Conservation (phyloP, 1,140 invertebrate species). For the Drosophila ambigua region DNA sequence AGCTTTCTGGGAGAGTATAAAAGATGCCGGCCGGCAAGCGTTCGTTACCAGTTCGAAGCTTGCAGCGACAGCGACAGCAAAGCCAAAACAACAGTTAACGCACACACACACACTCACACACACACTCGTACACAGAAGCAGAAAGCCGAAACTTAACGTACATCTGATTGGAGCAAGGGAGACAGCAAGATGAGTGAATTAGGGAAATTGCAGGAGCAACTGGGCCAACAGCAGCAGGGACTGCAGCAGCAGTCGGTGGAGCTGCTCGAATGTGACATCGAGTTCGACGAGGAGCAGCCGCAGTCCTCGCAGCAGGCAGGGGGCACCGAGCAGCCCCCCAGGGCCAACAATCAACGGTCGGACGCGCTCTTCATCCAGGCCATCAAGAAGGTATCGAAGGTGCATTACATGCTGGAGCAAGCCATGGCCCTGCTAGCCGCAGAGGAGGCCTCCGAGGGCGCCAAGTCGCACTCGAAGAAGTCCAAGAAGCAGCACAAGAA, state of each 20-base stretch:
- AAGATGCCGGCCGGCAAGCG: conserved; percentile 65
- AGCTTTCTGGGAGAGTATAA: conserved; percentile 45
- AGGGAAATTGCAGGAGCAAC: conserved; percentile 2
- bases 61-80: conserved; percentile 9
- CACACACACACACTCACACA: background rate
- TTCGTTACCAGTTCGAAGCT: conserved; percentile 48
- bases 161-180: conserved; percentile 2
- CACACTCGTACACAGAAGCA: no score
- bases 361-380: conserved; percentile 47
- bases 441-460: conserved; percentile 19
- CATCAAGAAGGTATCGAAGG: conserved; percentile 61
- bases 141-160: background rate
- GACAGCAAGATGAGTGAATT: conserved; percentile 20
- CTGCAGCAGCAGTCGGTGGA: conserved; percentile 20
- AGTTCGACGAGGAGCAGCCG: conserved; percentile 31
- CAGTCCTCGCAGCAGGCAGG: background rate
- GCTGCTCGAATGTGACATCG: conserved; percentile 50
- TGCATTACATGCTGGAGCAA: conserved; percentile 56
- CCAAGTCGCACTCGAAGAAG: conserved; percentile 31
- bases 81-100: background rate
- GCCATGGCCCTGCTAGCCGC: conserved; percentile 47
- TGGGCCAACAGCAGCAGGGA: background rate
- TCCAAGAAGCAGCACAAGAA: conserved; percentile 36
- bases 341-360: background rate
- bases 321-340: background rate